phyloP scores from a whole-genome alignment of 92 coral and sea anemone genomes.

The Zoanthus solanderi region DNA sequence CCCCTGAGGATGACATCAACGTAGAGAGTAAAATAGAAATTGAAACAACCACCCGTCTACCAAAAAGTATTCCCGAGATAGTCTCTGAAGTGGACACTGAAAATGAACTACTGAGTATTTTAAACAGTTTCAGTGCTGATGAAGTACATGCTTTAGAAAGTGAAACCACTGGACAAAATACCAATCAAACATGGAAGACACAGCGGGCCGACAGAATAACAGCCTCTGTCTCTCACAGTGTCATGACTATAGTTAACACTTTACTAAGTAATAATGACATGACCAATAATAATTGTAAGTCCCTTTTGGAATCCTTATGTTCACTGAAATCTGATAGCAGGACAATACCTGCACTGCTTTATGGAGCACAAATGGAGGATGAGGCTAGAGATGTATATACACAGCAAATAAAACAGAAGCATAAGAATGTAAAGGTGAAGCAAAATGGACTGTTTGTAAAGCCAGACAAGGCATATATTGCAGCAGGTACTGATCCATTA shows the following conservation, averaged over 20 bases:
- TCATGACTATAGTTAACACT: conserved; percentile 61
- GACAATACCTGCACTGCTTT: conserved; percentile 38
- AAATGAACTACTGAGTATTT: too few relatives aligned
- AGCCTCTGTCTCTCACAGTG: conserved; percentile 61
- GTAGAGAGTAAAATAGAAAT: background rate
- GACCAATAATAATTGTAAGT: background rate
- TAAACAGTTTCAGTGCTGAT: too few relatives aligned
- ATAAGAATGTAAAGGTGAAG: conserved; percentile 45
- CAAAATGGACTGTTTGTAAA: conserved; percentile 35
- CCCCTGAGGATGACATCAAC: conserved; percentile 69
- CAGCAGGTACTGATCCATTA: background rate
- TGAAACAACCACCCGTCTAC: too few relatives aligned
- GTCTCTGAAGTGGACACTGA: too few relatives aligned
- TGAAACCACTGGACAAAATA: too few relatives aligned
- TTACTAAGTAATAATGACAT: background rate
- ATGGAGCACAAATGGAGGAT: conserved; percentile 53
- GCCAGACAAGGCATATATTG: background rate
- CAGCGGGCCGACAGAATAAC: conserved; percentile 44
- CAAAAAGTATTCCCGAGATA: too few relatives aligned
- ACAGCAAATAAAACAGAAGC: conserved; percentile 39
- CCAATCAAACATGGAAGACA: too few relatives aligned
- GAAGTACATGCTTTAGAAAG: too few relatives aligned
- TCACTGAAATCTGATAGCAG: background rate
- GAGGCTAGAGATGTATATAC: conserved; percentile 32
- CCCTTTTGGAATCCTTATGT: conserved; percentile 22